Percentiles rank a stretch among this genome's conserved stretches.
These are phyloP conservation scores for Spisula subtruncata DNA, from an alignment of 2,888 invertebrate species.

Conservation along the genomic window DNA sequence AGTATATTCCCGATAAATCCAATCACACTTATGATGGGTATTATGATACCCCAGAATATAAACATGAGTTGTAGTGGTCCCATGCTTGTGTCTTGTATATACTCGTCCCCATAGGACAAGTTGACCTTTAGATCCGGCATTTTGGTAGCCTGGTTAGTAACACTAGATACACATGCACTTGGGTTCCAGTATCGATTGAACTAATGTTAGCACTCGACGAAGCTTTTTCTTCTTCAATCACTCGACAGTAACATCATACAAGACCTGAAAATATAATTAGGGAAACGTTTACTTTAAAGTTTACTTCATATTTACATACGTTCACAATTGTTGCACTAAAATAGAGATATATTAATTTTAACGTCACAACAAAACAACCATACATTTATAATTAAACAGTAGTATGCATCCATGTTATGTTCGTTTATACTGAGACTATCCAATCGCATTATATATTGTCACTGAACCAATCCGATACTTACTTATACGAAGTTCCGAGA, in stretches of 20 bases:
- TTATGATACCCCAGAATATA: constrained; percentile 82
- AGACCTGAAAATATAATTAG: neutral
- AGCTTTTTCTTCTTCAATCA: neutral
- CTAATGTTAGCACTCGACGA: neutral
- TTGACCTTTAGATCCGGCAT: constrained; percentile 81
- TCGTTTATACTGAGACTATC: too few relatives aligned
- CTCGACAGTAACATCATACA: neutral
- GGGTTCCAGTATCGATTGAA: neutral
- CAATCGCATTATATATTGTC: too few relatives aligned
- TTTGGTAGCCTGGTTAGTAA: neutral
- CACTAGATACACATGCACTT: neutral
- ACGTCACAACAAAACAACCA: too few relatives aligned
- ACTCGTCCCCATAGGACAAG: constrained; percentile 76
- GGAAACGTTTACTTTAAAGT: neutral
- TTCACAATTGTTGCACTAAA: too few relatives aligned
- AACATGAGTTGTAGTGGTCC: constrained; percentile 77
- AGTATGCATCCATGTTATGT: too few relatives aligned
- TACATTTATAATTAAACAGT: too few relatives aligned
- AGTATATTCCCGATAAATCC: constrained; percentile 84
- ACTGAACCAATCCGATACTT: too few relatives aligned
- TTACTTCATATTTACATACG: neutral
- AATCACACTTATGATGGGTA: constrained; percentile 80
- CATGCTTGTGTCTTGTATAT: constrained; percentile 72
- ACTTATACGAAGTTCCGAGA: too few relatives aligned
- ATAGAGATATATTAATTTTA: too few relatives aligned